phyloP scores from a whole-genome alignment of 2,797 vertebrate species.

The Phoebastria nigripes region DNA sequence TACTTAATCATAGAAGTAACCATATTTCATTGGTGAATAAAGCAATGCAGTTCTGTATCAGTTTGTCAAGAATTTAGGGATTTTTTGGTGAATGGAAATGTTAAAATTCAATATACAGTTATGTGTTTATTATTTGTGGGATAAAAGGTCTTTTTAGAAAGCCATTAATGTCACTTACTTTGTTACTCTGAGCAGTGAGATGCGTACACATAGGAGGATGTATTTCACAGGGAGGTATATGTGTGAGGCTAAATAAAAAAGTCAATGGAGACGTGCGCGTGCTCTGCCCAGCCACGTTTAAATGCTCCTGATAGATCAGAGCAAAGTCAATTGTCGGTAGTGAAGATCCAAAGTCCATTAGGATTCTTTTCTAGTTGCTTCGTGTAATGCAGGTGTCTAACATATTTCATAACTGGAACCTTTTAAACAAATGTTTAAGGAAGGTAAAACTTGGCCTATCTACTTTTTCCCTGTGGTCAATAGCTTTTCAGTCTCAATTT shows the following conservation, averaged over 20 bases:
- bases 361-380: background rate
- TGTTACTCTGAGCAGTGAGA: background rate
- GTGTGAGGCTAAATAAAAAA: background rate
- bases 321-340: background rate
- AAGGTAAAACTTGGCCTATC: background rate
- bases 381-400: background rate
- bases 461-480: background rate
- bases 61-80: background rate
- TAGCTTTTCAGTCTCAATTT: background rate
- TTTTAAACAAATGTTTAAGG: background rate
- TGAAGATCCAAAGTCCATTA: background rate
- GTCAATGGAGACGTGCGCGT: rapidly evolving
- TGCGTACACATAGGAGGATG: background rate
- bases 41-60: background rate
- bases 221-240: background rate
- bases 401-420: background rate
- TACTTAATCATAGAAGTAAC: background rate
- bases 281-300: background rate
- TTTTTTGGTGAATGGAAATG: background rate
- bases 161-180: background rate
- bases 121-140: background rate
- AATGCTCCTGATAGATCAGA: background rate
- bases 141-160: background rate
- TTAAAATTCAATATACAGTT: background rate
- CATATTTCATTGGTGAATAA: background rate